Evolutionary conservation across 2,797 vertebrate genomes (phyloP).

Genomic region (Anas capensis): DNA sequence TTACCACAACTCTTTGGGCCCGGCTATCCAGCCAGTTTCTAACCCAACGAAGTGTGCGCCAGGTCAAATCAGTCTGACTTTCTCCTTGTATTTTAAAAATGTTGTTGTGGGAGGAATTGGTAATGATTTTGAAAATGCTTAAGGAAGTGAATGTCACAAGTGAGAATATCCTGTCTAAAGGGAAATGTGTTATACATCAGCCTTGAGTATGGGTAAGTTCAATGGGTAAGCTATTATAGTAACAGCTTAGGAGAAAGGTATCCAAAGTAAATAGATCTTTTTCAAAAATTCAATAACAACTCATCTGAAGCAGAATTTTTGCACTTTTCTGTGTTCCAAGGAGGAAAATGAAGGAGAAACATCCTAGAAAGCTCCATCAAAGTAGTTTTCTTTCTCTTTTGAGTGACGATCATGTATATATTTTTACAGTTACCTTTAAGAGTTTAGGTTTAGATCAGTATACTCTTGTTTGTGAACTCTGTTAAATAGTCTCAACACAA

Average conservation of each 20-base stretch:
- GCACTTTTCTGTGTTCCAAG: background rate
- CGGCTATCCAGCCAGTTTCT: no score
- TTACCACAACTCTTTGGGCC: no score
- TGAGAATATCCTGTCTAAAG: background rate
- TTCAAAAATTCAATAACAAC: background rate
- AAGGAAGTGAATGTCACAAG: background rate
- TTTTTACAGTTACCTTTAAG: background rate
- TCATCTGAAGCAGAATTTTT: background rate
- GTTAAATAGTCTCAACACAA: background rate
- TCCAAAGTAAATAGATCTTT: background rate
- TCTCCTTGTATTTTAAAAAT: background rate
- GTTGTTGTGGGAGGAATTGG: background rate
- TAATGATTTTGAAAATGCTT: constrained; percentile 33
- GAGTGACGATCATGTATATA: background rate
- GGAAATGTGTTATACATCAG: background rate
- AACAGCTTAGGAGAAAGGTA: background rate
- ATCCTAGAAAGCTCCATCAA: background rate
- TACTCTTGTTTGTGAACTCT: background rate
- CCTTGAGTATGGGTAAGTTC: background rate
- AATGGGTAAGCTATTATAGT: background rate
- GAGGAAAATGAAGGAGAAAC: background rate
- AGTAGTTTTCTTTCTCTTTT: background rate
- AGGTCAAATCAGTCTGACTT: constrained; percentile 22
- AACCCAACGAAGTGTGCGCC: no score
- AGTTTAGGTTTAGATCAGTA: background rate